Evolutionary conservation across 2,888 invertebrate genomes (phyloP).

Genomic region (Arctia plantaginis): DNA sequence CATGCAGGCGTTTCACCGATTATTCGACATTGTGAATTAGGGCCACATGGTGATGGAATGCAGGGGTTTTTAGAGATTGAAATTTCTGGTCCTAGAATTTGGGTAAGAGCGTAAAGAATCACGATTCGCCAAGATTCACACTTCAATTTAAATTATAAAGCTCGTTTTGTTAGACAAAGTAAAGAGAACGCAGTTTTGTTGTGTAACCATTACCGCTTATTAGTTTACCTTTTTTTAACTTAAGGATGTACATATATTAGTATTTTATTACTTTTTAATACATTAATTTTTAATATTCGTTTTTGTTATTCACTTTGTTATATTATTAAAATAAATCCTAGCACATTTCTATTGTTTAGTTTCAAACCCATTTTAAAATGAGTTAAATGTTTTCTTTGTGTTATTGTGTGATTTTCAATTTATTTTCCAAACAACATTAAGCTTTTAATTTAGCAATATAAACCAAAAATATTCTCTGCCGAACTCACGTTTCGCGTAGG

Average conservation of each 20-base stretch:
- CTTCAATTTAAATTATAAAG: background rate
- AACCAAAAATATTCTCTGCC: background rate
- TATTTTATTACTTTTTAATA: background rate
- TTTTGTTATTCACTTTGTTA: background rate
- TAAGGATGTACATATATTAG: background rate
- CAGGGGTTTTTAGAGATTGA: slow-evolving; percentile 90
- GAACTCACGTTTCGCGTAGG: slow-evolving; percentile 89
- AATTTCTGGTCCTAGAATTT: slow-evolving; percentile 83
- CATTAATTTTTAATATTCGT: background rate
- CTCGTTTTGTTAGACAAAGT: slow-evolving; percentile 1
- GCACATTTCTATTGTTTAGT: background rate
- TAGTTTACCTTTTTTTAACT: too few relatives aligned
- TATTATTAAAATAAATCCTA: background rate
- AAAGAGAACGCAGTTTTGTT: background rate
- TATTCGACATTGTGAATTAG: slow-evolving; percentile 93
- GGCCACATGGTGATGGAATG: slow-evolving; percentile 93
- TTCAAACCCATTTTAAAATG: background rate
- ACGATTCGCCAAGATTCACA: background rate
- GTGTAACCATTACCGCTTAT: background rate
- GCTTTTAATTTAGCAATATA: background rate
- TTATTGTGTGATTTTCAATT: background rate
- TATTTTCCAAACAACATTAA: background rate
- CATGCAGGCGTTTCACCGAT: slow-evolving; percentile 92
- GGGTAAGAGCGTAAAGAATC: background rate
- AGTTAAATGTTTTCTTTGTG: background rate